phyloP scores from a whole-genome alignment of 1,140 invertebrate genomes.

The Trichonephila clavata region DNA sequence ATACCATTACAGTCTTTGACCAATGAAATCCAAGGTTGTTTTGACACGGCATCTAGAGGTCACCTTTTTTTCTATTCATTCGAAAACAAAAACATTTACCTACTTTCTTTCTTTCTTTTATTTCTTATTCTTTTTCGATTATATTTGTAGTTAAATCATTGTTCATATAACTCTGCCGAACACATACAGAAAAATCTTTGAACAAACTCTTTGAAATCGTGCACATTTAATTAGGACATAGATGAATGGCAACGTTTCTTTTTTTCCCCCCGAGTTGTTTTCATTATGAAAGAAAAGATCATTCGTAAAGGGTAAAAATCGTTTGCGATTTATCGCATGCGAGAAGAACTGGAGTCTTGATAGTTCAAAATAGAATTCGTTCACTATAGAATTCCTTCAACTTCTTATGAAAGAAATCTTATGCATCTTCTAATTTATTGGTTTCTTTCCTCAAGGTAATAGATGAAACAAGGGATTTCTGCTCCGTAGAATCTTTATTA shows the following conservation, averaged over 20 bases:
- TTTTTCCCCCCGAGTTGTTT: background rate
- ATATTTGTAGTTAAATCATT: background rate
- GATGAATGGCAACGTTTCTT: background rate
- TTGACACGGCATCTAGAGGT: background rate
- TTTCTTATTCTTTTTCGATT: background rate
- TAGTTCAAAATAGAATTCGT: background rate
- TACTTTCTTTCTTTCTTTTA: background rate
- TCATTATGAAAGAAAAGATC: background rate
- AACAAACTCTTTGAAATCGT: background rate
- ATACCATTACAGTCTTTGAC: background rate
- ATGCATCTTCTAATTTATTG: background rate
- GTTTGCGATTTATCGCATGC: background rate
- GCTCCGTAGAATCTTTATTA: too few relatives aligned
- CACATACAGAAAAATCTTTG: background rate
- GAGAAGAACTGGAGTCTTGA: background rate
- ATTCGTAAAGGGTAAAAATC: background rate
- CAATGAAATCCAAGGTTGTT: slow-evolving; percentile 9
- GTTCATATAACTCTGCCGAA: background rate
- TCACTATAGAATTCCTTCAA: background rate
- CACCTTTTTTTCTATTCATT: background rate
- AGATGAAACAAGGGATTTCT: too few relatives aligned
- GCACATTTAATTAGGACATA: background rate
- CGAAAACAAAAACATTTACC: background rate
- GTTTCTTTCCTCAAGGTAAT: too few relatives aligned
- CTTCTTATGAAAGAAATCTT: background rate